Conservation (phyloP, 2,888 invertebrate species). For the Branchellion lobata region DNA sequence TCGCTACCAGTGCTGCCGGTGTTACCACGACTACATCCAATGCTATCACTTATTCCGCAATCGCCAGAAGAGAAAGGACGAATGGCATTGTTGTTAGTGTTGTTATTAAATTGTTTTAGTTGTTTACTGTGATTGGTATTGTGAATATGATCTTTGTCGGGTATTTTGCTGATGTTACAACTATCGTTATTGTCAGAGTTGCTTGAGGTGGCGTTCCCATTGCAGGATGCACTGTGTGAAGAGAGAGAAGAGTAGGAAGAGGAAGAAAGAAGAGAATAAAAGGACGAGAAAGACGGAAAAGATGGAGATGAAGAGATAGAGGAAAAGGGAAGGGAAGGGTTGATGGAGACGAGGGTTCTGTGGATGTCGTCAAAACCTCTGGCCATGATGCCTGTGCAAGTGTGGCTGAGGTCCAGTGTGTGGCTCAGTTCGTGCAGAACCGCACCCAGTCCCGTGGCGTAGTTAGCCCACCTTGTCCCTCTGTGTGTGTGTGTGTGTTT, state of each 20-base stretch:
- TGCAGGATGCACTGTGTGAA: too few species aligned
- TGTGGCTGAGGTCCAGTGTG: slow-evolving; percentile 89
- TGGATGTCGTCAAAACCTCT: slow-evolving; percentile 62
- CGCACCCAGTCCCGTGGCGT: slow-evolving; percentile 85
- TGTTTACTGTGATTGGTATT: too few species aligned
- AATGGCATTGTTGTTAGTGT: too few species aligned
- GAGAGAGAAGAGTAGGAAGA: too few species aligned
- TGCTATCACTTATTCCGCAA: too few species aligned
- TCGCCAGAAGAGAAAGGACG: too few species aligned
- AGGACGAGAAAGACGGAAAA: slow-evolving; percentile 8
- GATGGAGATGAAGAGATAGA: slow-evolving; percentile 17
- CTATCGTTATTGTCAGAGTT: background rate
- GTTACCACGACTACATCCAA: too few species aligned
- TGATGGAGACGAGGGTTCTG: slow-evolving; percentile 35
- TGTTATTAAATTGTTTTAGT: too few species aligned
- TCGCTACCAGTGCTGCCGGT: too few species aligned
- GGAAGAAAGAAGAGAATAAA: background rate
- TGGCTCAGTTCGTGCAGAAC: slow-evolving; percentile 91
- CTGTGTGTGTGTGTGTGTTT: slow-evolving; percentile 59
- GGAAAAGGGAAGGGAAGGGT: background rate
- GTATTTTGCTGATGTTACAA: background rate
- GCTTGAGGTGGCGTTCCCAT: background rate
- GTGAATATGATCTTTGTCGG: too few species aligned
- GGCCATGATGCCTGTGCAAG: slow-evolving; percentile 87
- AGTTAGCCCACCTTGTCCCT: slow-evolving; percentile 81